Base-by-base conservation (phyloP, 2,888 invertebrate genomes). In the Spilarctia lutea region DNA sequence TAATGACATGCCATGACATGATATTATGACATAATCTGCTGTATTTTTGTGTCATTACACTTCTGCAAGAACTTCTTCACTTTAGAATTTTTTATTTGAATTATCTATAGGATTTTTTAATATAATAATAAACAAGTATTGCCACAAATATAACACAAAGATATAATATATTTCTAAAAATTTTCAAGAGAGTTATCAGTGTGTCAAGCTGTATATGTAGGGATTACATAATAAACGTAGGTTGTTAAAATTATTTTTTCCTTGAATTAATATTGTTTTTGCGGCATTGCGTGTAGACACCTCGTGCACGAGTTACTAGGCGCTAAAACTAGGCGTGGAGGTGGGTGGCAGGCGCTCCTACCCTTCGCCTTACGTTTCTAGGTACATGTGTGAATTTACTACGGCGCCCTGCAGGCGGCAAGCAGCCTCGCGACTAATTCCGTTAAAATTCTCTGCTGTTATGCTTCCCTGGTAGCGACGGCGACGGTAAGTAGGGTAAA, bases 351-450 rank as follows among this genome's bases (percentile, higher is more conserved):
- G 77, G 76, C 80, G 77, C 85, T 86, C 87, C 85, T 85, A 85
- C 84, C 87, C 87, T 83, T 78, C 81, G 81, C 85, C 84, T 85
- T 85, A 82, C 76, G 79, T 75, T 83, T 79, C 80, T 85, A 90
- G 89, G 89, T 90, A 89, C 92, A 90, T 92, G 91, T 92, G 92
- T 91, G 94, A 94, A 94, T 94, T 92, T 94, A 94, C 94, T 92
- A 92, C 91, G 95, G 94, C 95, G 95, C 95, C 95, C 93, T 91
- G 92, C 92, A 91, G 95, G 92, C 95, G 95, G 92, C 89, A 81
- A 85, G 81, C 85, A 85, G 85, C 85, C 87, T 90, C 88, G 90
- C 92, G 91, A 94, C 94, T 95, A 95, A 96, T 95, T 95, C 94
- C 94, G 94, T 95, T 95, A 94, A 95, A 96, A 96, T 94, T 95